Percentiles rank a stretch among this genome's conserved stretches.
phyloP scores from a whole-genome alignment of 2,888 invertebrate genomes.

The Nesidiocoris tenuis region DNA sequence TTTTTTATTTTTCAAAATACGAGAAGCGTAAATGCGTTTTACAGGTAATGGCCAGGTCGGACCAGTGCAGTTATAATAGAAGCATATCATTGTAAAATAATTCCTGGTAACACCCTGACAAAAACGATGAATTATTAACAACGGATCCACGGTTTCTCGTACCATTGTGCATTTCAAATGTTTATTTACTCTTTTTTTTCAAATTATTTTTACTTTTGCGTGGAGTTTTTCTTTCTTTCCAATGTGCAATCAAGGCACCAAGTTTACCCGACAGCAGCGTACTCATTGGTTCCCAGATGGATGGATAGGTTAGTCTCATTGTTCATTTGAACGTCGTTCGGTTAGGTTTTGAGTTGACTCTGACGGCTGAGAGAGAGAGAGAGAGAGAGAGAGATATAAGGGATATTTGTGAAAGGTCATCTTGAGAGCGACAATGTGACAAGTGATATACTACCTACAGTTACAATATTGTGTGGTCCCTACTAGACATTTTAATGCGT shows the following conservation, averaged over 20 bases:
- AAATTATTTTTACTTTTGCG: neutral
- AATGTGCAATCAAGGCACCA: slow-evolving; percentile 27
- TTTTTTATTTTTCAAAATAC: neutral
- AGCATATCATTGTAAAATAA: slow-evolving; percentile 20
- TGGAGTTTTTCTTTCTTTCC: neutral
- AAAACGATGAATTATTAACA: too few relatives aligned
- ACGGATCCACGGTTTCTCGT: too few relatives aligned
- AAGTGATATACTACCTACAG: neutral
- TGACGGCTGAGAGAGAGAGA: neutral
- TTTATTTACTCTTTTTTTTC: too few relatives aligned
- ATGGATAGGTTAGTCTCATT: neutral
- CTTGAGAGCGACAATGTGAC: neutral
- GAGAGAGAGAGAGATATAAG: neutral
- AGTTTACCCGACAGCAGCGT: neutral
- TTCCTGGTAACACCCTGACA: neutral
- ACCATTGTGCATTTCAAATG: too few relatives aligned
- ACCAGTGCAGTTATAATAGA: slow-evolving; percentile 22
- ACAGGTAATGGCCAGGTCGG: slow-evolving; percentile 17
- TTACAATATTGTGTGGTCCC: neutral
- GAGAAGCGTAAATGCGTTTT: neutral
- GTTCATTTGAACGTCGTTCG: neutral
- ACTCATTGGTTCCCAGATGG: neutral
- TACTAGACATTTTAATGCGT: neutral
- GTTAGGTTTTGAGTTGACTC: neutral
- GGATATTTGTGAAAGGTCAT: neutral